These are phyloP conservation scores for Acholoe squamosa DNA, from an alignment of 2,888 invertebrate species.

Conservation along the genomic window DNA sequence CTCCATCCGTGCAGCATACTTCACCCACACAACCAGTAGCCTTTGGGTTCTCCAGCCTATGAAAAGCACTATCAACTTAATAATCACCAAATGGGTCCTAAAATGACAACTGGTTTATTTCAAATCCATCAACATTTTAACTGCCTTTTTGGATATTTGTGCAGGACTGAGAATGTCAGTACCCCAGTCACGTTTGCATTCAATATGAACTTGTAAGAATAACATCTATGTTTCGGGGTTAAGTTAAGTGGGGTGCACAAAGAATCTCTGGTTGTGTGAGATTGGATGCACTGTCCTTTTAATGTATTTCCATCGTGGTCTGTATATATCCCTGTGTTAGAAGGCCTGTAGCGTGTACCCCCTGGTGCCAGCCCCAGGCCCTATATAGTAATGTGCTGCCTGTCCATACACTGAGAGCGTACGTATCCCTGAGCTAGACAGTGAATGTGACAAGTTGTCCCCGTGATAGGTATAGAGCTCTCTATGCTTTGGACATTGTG, in stretches of 20 bases:
- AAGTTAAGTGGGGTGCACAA: not conserved
- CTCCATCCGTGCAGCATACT: not conserved
- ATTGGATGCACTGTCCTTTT: not conserved
- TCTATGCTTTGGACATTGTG: slow-evolving; percentile 12
- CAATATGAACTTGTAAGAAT: too few species aligned
- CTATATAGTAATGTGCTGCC: slow-evolving; percentile 10
- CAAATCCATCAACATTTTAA: too few species aligned
- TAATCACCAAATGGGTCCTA: too few species aligned
- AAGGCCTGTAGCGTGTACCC: not conserved
- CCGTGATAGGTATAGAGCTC: not conserved
- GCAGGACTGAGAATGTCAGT: too few species aligned
- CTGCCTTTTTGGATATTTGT: too few species aligned
- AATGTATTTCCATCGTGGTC: not conserved
- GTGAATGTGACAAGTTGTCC: not conserved
- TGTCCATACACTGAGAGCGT: not conserved
- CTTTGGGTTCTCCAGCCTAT: too few species aligned
- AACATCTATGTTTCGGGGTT: too few species aligned
- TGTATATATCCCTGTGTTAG: not conserved
- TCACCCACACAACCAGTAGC: not conserved
- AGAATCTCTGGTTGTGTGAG: not conserved
- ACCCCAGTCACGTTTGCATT: too few species aligned
- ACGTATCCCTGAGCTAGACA: not conserved
- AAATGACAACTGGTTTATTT: too few species aligned
- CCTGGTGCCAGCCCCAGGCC: not conserved
- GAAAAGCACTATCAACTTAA: too few species aligned